Conservation (phyloP, 2,113 vertebrate species). For the Rhinopomastus cyanomelas region DNA sequence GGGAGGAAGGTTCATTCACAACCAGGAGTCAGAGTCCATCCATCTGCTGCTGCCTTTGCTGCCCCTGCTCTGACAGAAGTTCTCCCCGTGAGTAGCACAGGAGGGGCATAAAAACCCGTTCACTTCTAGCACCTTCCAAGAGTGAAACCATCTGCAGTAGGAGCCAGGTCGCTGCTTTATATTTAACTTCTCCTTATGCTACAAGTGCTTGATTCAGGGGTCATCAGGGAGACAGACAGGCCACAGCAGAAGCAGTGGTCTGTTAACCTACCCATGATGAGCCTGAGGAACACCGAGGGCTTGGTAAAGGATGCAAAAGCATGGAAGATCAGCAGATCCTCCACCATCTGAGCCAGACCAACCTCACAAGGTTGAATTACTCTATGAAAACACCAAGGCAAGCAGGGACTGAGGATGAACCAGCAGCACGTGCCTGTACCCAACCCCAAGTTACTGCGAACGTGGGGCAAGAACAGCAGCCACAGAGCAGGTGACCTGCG, state of each 20-base stretch:
- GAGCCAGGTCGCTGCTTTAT: background rate
- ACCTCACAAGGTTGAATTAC: background rate
- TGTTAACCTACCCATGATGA: fast-evolving
- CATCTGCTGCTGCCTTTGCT: background rate
- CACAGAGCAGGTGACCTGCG: fast-evolving
- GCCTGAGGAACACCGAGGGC: background rate
- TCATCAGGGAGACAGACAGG: background rate
- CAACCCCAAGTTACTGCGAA: background rate
- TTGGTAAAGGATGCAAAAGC: background rate
- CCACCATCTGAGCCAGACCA: background rate
- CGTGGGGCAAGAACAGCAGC: fast-evolving
- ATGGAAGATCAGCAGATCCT: background rate
- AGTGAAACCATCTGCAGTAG: constrained; percentile 48
- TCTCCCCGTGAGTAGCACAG: background rate
- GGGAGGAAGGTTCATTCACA: background rate
- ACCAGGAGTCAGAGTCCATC: background rate
- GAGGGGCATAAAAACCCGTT: background rate
- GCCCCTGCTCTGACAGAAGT: background rate
- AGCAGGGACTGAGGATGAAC: background rate
- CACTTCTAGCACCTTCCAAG: background rate
- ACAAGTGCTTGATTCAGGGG: background rate
- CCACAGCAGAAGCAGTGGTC: background rate
- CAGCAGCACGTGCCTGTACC: fast-evolving
- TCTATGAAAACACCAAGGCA: background rate
- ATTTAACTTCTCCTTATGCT: background rate